phyloP scores from a whole-genome alignment of 2,113 vertebrate genomes.

The Tonatia bakeri region DNA sequence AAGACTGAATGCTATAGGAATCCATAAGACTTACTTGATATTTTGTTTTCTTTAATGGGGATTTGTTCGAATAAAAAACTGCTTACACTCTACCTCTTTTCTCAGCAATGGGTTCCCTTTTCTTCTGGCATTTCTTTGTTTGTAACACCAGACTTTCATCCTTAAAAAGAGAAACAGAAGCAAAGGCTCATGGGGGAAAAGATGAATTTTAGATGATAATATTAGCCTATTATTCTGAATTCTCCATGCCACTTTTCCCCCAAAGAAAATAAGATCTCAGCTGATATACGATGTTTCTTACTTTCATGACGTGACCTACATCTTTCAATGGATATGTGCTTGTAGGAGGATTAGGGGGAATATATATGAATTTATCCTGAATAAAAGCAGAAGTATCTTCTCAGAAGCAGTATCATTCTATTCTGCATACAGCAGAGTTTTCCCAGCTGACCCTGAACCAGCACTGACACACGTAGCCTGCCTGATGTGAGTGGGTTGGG shows the following conservation, averaged over 20 bases:
- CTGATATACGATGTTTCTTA: neutral
- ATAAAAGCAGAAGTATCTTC: neutral
- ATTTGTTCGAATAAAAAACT: neutral
- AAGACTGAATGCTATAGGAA: neutral
- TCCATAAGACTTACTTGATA: neutral
- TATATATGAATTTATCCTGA: neutral
- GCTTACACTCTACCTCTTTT: neutral
- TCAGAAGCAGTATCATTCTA: neutral
- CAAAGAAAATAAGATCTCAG: neutral
- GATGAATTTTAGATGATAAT: neutral
- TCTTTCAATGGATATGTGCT: neutral
- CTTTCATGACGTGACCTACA: neutral
- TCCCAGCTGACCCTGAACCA: neutral
- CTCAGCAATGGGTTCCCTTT: neutral
- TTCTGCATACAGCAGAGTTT: neutral
- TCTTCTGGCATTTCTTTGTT: neutral
- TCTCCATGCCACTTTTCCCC: neutral
- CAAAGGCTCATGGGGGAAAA: neutral
- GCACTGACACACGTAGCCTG: neutral
- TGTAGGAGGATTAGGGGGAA: neutral
- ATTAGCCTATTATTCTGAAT: constrained; percentile 27
- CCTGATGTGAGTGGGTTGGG: neutral
- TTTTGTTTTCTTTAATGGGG: neutral
- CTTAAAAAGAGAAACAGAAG: neutral
- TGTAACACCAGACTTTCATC: neutral